A percentile compares a stretch with the other conserved stretches of the same genome.
These are phyloP conservation scores for Pangasianodon hypophthalmus DNA, from an alignment of 2,113 vertebrate genomes.

Conservation along the genomic window DNA sequence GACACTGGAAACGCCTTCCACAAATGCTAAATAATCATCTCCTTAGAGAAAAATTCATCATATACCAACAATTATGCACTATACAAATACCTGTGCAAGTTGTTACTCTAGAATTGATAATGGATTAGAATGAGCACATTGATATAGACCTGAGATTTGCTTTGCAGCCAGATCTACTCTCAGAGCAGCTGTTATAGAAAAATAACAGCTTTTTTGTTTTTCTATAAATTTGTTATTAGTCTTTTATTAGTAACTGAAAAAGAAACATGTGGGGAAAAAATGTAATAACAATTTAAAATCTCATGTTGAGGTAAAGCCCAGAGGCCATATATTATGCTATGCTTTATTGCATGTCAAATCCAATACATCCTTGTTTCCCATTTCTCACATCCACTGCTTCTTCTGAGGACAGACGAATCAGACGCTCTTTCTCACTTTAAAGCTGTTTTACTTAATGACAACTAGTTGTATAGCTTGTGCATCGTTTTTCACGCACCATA, in stretches of 20 bases:
- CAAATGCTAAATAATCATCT: not conserved
- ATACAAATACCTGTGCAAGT: not conserved
- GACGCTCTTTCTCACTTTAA: not conserved
- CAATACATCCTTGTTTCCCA: not conserved
- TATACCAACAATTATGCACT: not conserved
- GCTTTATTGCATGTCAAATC: not conserved
- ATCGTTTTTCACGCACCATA: not conserved
- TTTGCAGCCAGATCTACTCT: not conserved
- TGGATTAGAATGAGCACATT: not conserved
- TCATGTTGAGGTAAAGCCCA: not conserved
- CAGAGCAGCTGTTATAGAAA: not conserved
- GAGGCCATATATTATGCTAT: not conserved
- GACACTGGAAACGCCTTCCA: not conserved
- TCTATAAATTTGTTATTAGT: not conserved
- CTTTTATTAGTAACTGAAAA: not conserved
- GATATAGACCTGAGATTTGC: not conserved
- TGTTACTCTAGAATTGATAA: not conserved
- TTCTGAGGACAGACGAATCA: not conserved
- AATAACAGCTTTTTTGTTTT: not conserved
- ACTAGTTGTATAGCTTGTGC: not conserved
- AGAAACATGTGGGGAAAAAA: not conserved
- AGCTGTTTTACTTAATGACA: not conserved
- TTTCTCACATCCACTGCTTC: not conserved
- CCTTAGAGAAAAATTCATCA: not conserved
- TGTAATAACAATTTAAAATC: not conserved